Evolutionary conservation across 2,888 invertebrate genomes (phyloP), one percentile per base, ranked within the genome.

Genomic region (Apamea monoglypha): DNA sequence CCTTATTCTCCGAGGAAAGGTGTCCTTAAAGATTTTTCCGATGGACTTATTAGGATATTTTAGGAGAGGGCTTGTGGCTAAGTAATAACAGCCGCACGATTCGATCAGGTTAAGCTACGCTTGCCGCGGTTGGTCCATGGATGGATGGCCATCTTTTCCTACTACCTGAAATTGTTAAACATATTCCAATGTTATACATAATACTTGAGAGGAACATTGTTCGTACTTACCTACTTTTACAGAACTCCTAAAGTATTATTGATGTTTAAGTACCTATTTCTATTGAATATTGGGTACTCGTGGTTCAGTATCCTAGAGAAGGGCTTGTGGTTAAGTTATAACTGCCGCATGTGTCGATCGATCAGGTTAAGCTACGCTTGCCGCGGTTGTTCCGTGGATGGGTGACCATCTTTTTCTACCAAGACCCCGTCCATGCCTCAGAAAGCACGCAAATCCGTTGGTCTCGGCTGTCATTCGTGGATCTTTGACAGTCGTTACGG

Each of bases 1-100:
- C 67, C 81, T 74, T 80, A 81, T 77, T 78, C 80, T 78, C 68
- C 8, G n/a, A 77, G 67, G 68, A 74, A 50, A 82, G 69, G 59
- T 84, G 81, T 75, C 74, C 78, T 59, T 78, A 40, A 82, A 79
- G 80, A 74, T 79, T 79, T 83, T 80, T 83, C 66, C 82, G 61
- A 79, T 61, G 74, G 56, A 69, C 50, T 67, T 80, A 70, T 75
- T 71, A 56, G n/a, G 72, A 82, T 82, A 64, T 86, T 78, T 85
- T 56, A 25, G 25, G 10, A 25, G 56, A 53, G 10, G 10, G 56
- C 56, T 25, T 25, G 10, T 25, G 10, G 25, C 10, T 21, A 25
- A 56, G 25, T 56, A 25, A 21, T 53, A 53, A 53, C 8, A 7
- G 18, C 18, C 6, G 0, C 50, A 50, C 50, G 7, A 6, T 21